A percentile compares a stretch with the other conserved stretches of the same genome.
phyloP scores from a whole-genome alignment of 2,797 vertebrate genomes.

The Aldrovandia affinis region DNA sequence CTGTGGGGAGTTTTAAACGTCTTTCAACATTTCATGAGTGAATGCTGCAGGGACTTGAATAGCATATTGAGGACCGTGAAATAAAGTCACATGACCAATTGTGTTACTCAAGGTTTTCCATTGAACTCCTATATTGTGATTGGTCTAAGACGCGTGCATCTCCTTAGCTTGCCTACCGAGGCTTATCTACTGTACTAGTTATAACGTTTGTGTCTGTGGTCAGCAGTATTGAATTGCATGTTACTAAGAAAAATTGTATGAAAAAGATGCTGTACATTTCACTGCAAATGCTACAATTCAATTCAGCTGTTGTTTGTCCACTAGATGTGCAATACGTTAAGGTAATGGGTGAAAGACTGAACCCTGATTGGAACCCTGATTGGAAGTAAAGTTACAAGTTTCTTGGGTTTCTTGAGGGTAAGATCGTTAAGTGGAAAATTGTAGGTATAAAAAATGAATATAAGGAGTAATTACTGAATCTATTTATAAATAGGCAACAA shows the following conservation, averaged over 20 bases:
- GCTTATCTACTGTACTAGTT: slow-evolving; percentile 72
- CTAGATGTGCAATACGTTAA: slow-evolving; percentile 79
- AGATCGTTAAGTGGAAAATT: slow-evolving; percentile 55
- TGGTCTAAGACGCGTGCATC: slow-evolving; percentile 65
- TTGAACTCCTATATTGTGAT: slow-evolving; percentile 62
- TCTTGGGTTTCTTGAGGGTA: slow-evolving; percentile 59
- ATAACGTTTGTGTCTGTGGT: slow-evolving; percentile 73
- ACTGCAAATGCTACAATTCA: slow-evolving; percentile 60
- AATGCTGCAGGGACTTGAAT: slow-evolving; percentile 19
- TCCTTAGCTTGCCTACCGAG: slow-evolving; percentile 53
- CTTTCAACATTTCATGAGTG: slow-evolving; percentile 6
- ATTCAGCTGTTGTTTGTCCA: slow-evolving; percentile 68
- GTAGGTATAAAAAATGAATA: slow-evolving; percentile 38
- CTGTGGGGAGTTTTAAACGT: slow-evolving; percentile 5
- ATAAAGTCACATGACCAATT: slow-evolving; percentile 11
- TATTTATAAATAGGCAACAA: slow-evolving; percentile 46
- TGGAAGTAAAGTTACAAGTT: not conserved
- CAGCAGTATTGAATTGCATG: slow-evolving; percentile 79
- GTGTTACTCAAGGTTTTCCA: slow-evolving; percentile 54
- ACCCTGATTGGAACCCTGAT: slow-evolving; percentile 1
- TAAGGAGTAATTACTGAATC: slow-evolving; percentile 36
- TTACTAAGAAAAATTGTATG: slow-evolving; percentile 66
- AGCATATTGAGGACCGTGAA: not conserved
- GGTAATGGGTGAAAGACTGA: slow-evolving; percentile 43
- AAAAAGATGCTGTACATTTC: slow-evolving; percentile 75